Percentiles rank a stretch among this genome's conserved stretches.
Evolutionary conservation across 2,113 vertebrate species (phyloP).

Genomic region (Gobiocypris rarus): DNA sequence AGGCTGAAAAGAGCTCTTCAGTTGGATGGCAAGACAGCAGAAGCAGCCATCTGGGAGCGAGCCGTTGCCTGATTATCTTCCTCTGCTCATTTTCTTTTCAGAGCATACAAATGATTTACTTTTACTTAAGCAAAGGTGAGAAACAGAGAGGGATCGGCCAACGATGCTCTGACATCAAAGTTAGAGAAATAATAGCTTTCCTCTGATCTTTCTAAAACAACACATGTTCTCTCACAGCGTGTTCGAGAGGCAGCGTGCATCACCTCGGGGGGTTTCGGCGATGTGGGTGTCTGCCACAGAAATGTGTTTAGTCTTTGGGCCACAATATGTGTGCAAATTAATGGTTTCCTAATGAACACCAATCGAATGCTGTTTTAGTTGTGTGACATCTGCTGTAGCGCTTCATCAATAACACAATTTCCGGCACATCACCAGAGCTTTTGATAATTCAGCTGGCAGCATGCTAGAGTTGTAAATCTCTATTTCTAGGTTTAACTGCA

Average conservation of each 20-base stretch:
- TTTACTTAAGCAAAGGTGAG: slow-evolving; percentile 54
- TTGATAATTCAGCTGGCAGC: slow-evolving; percentile 38
- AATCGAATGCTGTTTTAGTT: slow-evolving; percentile 37
- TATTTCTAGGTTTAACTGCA: not conserved
- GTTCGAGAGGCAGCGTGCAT: slow-evolving; percentile 1
- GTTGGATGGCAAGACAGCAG: slow-evolving; percentile 43
- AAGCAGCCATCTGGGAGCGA: slow-evolving; percentile 53
- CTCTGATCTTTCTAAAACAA: slow-evolving; percentile 50
- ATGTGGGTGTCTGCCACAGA: slow-evolving; percentile 33
- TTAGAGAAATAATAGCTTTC: slow-evolving; percentile 52
- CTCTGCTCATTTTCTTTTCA: slow-evolving; percentile 47
- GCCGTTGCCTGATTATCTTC: slow-evolving; percentile 48
- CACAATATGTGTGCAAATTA: slow-evolving; percentile 36
- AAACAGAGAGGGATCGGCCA: slow-evolving; percentile 41
- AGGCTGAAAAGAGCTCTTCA: slow-evolving; percentile 50
- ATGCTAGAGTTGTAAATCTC: slow-evolving; percentile 19
- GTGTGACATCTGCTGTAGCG: slow-evolving; percentile 48
- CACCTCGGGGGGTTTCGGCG: not conserved
- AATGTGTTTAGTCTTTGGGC: slow-evolving; percentile 1
- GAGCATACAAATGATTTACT: slow-evolving; percentile 55
- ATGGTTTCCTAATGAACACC: slow-evolving; percentile 52
- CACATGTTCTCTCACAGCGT: slow-evolving; percentile 15
- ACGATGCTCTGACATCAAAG: slow-evolving; percentile 52
- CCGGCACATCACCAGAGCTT: slow-evolving; percentile 29
- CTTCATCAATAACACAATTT: slow-evolving; percentile 40